phyloP scores from a whole-genome alignment of 2,888 invertebrate genomes.

The Seira sanloemensis region DNA sequence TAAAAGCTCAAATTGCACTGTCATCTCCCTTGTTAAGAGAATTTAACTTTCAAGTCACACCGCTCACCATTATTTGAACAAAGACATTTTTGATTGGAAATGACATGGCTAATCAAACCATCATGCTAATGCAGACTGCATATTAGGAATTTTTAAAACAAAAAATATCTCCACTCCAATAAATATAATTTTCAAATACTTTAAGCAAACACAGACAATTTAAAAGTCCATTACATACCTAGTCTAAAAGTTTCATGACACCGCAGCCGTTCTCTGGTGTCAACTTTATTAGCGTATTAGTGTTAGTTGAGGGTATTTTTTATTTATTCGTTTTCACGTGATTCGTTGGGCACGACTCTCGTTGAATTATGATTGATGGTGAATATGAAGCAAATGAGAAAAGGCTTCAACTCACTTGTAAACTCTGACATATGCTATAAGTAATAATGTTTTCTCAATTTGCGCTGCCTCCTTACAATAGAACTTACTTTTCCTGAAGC shows the following conservation, averaged over 20 bases:
- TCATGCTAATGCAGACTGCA: too few species aligned
- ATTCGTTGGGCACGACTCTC: conserved; percentile 26
- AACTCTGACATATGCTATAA: too few species aligned
- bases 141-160: too few species aligned
- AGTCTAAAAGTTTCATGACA: conserved; percentile 6
- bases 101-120: neutral
- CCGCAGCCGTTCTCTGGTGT: conserved; percentile 12
- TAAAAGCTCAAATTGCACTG: neutral
- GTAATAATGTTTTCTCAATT: too few species aligned
- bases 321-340: neutral
- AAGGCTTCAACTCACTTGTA: neutral
- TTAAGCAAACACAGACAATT: too few species aligned
- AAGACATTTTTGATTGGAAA: neutral
- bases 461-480: too few species aligned
- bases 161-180: too few species aligned
- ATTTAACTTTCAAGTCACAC: conserved; percentile 12
- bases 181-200: too few species aligned
- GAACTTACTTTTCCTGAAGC: too few species aligned
- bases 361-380: conserved; percentile 64
- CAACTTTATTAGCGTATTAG: too few species aligned
- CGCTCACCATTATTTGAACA: too few species aligned
- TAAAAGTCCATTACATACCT: too few species aligned
- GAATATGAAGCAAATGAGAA: conserved; percentile 33
- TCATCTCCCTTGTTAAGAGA: neutral
- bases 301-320: conserved; percentile 7